These are phyloP conservation scores for Nomia melanderi DNA, from an alignment of 1,140 invertebrate genomes.

Conservation along the genomic window DNA sequence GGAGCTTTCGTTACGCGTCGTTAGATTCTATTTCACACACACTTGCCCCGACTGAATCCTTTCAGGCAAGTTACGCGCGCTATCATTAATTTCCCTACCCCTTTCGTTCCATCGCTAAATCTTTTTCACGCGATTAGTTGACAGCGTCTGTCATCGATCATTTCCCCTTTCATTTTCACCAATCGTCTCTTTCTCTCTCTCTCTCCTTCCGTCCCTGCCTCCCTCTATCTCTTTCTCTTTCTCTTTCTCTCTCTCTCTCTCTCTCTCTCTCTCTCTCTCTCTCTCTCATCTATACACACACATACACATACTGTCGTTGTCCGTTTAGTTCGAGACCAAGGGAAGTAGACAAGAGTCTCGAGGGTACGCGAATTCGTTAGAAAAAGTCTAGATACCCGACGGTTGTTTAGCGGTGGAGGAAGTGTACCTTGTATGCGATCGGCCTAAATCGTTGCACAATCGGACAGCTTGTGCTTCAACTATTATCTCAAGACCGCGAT, in stretches of 20 bases:
- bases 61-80: conserved; percentile 62
- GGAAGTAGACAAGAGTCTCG: background rate
- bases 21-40: conserved; percentile 62
- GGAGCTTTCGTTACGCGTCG: conserved; percentile 56
- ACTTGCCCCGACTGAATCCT: conserved; percentile 64
- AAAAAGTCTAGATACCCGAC: background rate
- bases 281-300: no score
- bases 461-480: conserved; percentile 63
- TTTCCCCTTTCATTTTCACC: conserved; percentile 24
- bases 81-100: conserved; percentile 45
- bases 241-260: no score
- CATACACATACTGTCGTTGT: no score
- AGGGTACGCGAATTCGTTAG: conserved; percentile 16
- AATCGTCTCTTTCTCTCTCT: background rate
- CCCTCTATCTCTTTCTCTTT: no score
- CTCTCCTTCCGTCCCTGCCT: background rate
- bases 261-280: no score
- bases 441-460: conserved; percentile 58
- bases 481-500: conserved; percentile 53
- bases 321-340: background rate
- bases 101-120: conserved; percentile 29
- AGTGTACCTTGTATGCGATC: conserved; percentile 39
- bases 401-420: conserved; percentile 48
- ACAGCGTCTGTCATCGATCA: background rate
- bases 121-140: conserved; percentile 12